Evolutionary conservation across 1,140 invertebrate species (phyloP), one percentile per base, ranked within the genome.

Genomic region (Bombus pascuorum): DNA sequence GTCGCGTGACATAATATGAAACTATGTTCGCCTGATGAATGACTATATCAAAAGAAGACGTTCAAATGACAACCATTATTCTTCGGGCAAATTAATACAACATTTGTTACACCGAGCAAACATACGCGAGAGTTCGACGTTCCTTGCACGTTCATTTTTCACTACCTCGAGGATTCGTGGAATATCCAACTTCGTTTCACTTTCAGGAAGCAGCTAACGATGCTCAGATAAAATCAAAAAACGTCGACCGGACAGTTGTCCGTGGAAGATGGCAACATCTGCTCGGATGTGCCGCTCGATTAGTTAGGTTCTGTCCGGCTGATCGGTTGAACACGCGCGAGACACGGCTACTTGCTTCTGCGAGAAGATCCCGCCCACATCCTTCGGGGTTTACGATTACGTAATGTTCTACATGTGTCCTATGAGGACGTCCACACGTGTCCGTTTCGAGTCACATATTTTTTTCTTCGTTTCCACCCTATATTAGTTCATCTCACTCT

Each of bases 371-470:
- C 92, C 93, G 92, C 93, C 93, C 88, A 93, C 92, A 92, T 93
- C 92, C 92, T 91, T 87, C 88, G 71, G 10, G 90, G 91, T 93
- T 92, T 94, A 93, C 90, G 78, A 91, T 93, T 94, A 92, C 92
- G 87, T 82, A 92, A 94, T 80, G 87, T 85, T 82, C 75, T 86
- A 87, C 91, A 93, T 90, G 84, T 92, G 93, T 91, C 84, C 77
- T 65, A 42, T 42, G 86, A 86, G 73, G 82, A 91, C 82, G 78
- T 42, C 34, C 81, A 72, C 90, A 90, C 83, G 86, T 92, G 87
- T 88, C 84, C 70, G 70, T 47, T 37, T 70, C 39, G 70, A 32
- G 72, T 62, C 80, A 81, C 86, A 86, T 80, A 73, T 83, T 82
- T 85, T 68, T 65, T 66, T 57, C 53, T 74, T 81, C 59, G 34